These are phyloP conservation scores for Octopus bimaculoides DNA, from an alignment of 1,140 invertebrate species.

Conservation along the genomic window DNA sequence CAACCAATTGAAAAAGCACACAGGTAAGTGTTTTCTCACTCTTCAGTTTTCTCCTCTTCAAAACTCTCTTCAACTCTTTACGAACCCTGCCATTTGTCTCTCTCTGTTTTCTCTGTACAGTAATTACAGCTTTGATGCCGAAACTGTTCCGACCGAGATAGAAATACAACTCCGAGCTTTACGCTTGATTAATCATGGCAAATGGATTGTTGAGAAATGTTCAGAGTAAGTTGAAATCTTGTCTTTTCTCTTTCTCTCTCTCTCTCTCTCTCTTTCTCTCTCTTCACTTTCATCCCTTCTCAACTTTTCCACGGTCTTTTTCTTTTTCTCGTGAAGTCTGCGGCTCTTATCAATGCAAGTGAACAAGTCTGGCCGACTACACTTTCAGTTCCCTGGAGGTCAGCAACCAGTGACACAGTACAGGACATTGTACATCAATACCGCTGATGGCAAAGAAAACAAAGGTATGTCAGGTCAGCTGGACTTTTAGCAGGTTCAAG, in stretches of 20 bases:
- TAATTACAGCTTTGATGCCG: conserved; percentile 18
- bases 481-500: too few species aligned
- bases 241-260: too few species aligned
- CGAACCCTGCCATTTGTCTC: neutral
- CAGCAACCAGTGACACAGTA: conserved; percentile 48
- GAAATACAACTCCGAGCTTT: conserved; percentile 44
- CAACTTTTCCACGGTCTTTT: neutral
- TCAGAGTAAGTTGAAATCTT: conserved; percentile 20
- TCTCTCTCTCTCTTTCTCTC: too few species aligned
- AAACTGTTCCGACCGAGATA: conserved; percentile 35
- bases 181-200: conserved; percentile 44
- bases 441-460: neutral
- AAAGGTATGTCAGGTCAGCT: neutral
- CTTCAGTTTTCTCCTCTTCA: too few species aligned
- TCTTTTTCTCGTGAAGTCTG: conserved; percentile 29
- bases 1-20: conserved; percentile 68
- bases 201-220: conserved; percentile 47
- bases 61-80: too few species aligned
- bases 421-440: neutral
- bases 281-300: too few species aligned
- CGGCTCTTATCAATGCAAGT: conserved; percentile 31
- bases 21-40: conserved; percentile 38
- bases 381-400: conserved; percentile 30
- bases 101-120: conserved; percentile 9
- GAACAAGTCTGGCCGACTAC: conserved; percentile 24